These are phyloP conservation scores for Myotis yumanensis DNA, from an alignment of 2,113 vertebrate species.

Conservation along the genomic window DNA sequence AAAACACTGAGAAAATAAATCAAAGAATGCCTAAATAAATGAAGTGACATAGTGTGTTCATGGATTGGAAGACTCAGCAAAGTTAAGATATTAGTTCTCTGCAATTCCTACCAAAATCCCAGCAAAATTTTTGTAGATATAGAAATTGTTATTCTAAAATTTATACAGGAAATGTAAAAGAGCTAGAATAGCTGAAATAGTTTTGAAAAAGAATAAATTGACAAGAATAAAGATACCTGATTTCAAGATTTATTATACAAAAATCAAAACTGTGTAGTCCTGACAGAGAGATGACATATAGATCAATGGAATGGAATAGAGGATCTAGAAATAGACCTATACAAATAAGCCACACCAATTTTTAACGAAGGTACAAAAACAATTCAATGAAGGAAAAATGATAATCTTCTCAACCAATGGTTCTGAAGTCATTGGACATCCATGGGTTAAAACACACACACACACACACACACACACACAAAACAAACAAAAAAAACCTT, in stretches of 20 bases:
- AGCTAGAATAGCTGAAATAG: not conserved
- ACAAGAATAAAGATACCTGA: not conserved
- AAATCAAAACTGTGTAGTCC: not conserved
- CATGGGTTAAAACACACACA: not conserved
- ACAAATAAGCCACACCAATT: not conserved
- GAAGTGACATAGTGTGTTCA: not conserved
- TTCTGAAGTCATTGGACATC: not conserved
- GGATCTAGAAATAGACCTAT: not conserved
- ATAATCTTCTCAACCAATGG: not conserved
- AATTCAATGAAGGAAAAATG: not conserved
- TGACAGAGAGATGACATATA: not conserved
- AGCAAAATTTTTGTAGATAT: not conserved
- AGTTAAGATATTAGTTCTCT: not conserved
- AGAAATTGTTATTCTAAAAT: constrained; percentile 37
- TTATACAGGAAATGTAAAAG: not conserved
- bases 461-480: no score
- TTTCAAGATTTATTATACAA: not conserved
- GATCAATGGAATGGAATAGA: not conserved
- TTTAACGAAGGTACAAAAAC: not conserved
- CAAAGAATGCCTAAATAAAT: not conserved
- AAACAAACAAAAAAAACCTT: not conserved
- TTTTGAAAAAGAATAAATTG: not conserved
- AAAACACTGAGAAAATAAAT: not conserved
- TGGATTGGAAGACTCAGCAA: not conserved
- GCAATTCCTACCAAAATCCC: not conserved